Evolutionary conservation across 2,888 invertebrate species (phyloP), one percentile per base, ranked within the genome.

Genomic region (Julus scanicus): DNA sequence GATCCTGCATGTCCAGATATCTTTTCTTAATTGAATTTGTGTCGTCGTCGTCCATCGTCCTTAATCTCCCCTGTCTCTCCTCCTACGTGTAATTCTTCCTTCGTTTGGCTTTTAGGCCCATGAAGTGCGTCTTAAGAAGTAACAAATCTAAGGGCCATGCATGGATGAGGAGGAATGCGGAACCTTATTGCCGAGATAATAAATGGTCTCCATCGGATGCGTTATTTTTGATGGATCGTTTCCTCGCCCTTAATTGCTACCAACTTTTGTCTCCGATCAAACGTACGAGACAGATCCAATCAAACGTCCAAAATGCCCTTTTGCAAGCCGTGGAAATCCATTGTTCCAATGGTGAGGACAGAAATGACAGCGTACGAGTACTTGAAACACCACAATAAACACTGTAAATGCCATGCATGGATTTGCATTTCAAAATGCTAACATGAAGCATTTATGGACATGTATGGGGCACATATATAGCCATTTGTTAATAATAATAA

Each of bases 211-310:
- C 80, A 80, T 80, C 80, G 80, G 80, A 80, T 80, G 80, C 80
- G 3, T 80, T 80, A 80, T 80, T 80, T 80, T 80, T 80, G 80
- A 80, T 80, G 80, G 80, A 80, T 80, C 37, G 37, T 29, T 80
- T 80, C 80, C 80, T 80, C 80, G 11, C 29, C 37, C 80, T 80
- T 80, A 80, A 80, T 80, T 80, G 80, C 80, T 80, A 29, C 29
- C 15, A 37, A 80, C 80, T 13, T 80, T 37, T 80, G 80, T 80
- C 37, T 80, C 37, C 37, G 80, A 37, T 80, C 80, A 80, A 37
- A 37, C 37, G 29, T 44, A 44, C 37, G 3, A 11, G 80, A 29
- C 13, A 29, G 37, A 37, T n/a, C 15, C 13, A 53, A 17, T 53
- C 17, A 8, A 15, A 1, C 13, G 53, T 53, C 17, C 53, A 17